Evolutionary conservation across 2,113 vertebrate species (phyloP), one percentile per base, ranked within the genome.

Genomic region (Phylloscopus trochilus): DNA sequence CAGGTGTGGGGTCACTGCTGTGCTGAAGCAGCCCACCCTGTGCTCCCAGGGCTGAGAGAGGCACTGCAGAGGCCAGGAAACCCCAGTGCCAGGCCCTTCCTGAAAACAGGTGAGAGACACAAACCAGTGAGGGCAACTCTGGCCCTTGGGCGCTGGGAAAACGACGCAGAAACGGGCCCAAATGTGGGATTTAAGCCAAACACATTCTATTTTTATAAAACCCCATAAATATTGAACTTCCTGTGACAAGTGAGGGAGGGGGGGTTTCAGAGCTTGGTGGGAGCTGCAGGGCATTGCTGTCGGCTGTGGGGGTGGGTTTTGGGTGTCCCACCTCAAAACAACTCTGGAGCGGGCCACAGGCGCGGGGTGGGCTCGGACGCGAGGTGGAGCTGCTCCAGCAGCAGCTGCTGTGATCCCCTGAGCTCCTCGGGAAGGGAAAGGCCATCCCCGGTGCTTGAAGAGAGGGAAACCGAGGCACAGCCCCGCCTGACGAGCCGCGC

Each of bases 401-500:
- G 5, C 55, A 5, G 13, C 72, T 4, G 23, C 49, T 2, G 56
- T 2, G 26, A 3, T 20, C n/a, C 74, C 73, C 39, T 0, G 4
- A 21, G 51, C 55, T 0, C 49, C 39, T 49, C 1, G 5, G 19
- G 1, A 4, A 13, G 73, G 22, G 33, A 37, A 22, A 15, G 30
- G 23, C 9, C 43, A 12, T 11, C 60, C 60, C 63, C 1, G 5
- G 3, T 2, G 51, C 28, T 11, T 1, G 5, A 11, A 26, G 13
- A 1, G 0, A 0, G 53, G 63, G 72, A 87, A 79, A 72, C 56
- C 0, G 35, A 84, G 93, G 55, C 92, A 37, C 46, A 0, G 67
- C 78, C 7, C 3, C 76, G 0, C 24, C 55, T 22, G 35, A 0
- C 1, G 6, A 7, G 2, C 18, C 0, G 0, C 44, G 41, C 37